phyloP scores from a whole-genome alignment of 1,140 invertebrate genomes.

The Atta cephalotes region DNA sequence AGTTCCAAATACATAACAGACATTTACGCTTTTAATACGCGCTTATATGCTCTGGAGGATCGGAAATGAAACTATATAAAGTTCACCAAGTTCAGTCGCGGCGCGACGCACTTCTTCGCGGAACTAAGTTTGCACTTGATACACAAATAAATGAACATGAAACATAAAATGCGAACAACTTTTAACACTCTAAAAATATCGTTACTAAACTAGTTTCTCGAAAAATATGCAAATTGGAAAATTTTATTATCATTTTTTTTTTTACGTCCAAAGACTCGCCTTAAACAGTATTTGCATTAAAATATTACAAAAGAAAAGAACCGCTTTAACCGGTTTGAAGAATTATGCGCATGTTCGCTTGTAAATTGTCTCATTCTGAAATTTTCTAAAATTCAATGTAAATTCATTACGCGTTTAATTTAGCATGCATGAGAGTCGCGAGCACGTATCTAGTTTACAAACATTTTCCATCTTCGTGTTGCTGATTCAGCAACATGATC shows the following conservation, averaged over 20 bases:
- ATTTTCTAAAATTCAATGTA: slow-evolving; percentile 20
- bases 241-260: background rate
- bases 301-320: background rate
- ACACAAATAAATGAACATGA: slow-evolving; percentile 11
- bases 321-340: background rate
- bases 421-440: background rate
- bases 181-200: background rate
- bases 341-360: background rate
- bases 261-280: background rate
- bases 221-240: background rate
- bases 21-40: slow-evolving; percentile 19
- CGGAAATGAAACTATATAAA: background rate
- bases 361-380: background rate
- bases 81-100: slow-evolving; percentile 20
- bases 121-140: background rate
- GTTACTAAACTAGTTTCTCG: background rate
- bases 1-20: slow-evolving; percentile 14
- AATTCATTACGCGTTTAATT: slow-evolving; percentile 44
- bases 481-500: slow-evolving; percentile 13
- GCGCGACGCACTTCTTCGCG: background rate
- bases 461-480: background rate
- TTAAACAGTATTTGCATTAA: slow-evolving; percentile 1
- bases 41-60: background rate
- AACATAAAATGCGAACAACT: background rate
- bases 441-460: slow-evolving; percentile 18